Percentiles rank a stretch among this genome's conserved stretches.
Evolutionary conservation across 2,113 vertebrate genomes (phyloP).

Genomic region (Corythornis cristatus): DNA sequence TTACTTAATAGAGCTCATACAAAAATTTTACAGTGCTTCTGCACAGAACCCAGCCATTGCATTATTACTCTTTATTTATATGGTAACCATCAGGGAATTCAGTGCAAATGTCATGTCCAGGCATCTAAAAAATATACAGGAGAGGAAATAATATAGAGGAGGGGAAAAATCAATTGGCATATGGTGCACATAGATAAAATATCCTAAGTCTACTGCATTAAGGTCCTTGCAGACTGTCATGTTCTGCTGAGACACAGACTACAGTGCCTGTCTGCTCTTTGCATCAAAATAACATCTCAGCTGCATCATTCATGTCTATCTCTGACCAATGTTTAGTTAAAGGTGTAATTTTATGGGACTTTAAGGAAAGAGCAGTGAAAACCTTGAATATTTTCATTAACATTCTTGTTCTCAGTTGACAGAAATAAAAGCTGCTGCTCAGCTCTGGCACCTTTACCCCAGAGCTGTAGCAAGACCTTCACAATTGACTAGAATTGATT

Average conservation of each 20-base stretch:
- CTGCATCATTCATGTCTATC: neutral
- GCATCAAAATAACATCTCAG: neutral
- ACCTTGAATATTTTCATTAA: neutral
- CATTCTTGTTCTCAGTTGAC: neutral
- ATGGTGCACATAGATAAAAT: constrained; percentile 15
- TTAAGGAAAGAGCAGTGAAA: neutral
- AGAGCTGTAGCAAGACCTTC: neutral
- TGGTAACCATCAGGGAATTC: neutral
- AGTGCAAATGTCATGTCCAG: neutral
- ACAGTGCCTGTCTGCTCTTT: neutral
- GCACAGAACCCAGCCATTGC: neutral
- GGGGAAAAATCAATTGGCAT: neutral
- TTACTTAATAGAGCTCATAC: neutral
- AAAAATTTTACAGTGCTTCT: neutral
- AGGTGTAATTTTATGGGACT: neutral
- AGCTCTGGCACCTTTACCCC: neutral
- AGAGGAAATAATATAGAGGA: neutral
- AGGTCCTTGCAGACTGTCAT: neutral
- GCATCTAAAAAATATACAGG: neutral
- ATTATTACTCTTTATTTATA: constrained; percentile 45
- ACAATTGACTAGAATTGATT: neutral
- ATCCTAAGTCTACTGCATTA: neutral
- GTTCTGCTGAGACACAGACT: neutral
- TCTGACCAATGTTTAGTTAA: neutral
- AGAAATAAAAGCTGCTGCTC: constrained; percentile 2